Conservation (phyloP, 1,140 invertebrate genomes). For the Pseudomyrmex gracilis region DNA sequence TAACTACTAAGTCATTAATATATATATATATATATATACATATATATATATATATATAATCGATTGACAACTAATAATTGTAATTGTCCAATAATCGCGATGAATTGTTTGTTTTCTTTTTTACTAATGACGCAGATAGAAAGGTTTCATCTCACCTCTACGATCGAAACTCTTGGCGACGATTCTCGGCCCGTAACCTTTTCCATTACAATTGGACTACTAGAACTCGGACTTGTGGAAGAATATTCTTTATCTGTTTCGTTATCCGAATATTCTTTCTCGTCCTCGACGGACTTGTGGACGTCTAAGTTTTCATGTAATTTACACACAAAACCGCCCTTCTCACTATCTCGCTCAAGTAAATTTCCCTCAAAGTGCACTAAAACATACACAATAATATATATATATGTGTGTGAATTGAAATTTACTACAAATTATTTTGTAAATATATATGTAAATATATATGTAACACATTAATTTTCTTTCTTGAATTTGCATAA, state of each 20-base stretch:
- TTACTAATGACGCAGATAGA: constrained; percentile 36
- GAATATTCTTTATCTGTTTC: constrained; percentile 77
- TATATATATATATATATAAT: constrained; percentile 12
- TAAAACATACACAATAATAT: constrained; percentile 43
- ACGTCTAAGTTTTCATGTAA: constrained; percentile 71
- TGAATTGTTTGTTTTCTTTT: neutral
- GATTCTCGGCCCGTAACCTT: constrained; percentile 70
- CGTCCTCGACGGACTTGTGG: constrained; percentile 69
- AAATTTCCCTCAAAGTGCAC: constrained; percentile 78
- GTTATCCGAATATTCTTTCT: constrained; percentile 76
- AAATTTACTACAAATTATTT: neutral
- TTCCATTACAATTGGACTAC: constrained; percentile 73
- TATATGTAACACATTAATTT: neutral
- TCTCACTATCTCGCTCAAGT: constrained; percentile 70
- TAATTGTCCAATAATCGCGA: neutral
- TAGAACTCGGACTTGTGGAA: constrained; percentile 72
- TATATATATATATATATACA: constrained; percentile 1
- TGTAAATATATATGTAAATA: neutral
- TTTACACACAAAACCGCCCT: constrained; percentile 73
- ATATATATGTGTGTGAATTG: neutral
- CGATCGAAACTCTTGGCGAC: constrained; percentile 79
- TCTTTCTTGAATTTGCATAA: neutral
- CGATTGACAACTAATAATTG: neutral
- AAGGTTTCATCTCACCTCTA: constrained; percentile 78
- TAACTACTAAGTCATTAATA: no score